Evolutionary conservation across 2,888 invertebrate species (phyloP).

Genomic region (Drosophila mayaguana): DNA sequence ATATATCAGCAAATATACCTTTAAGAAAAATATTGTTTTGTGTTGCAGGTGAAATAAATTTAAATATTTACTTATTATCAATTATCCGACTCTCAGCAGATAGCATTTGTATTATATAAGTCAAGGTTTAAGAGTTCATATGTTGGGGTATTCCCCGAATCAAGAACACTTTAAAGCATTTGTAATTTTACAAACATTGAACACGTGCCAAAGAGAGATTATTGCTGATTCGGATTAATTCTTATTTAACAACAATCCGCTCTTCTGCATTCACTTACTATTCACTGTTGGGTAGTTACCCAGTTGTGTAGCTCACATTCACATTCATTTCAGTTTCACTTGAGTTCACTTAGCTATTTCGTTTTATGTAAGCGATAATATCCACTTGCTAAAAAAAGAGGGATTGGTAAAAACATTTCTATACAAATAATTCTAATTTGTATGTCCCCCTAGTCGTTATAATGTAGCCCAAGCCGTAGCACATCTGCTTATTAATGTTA

Average conservation of each 20-base stretch:
- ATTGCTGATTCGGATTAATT: not conserved
- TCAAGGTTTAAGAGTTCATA: not conserved
- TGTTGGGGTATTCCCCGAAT: not conserved
- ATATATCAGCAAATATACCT: not conserved
- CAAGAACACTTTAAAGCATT: not conserved
- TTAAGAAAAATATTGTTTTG: not conserved
- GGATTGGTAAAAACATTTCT: not conserved
- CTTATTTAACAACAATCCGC: not conserved
- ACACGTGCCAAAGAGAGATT: not conserved
- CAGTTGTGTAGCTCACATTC: not conserved
- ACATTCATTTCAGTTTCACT: not conserved
- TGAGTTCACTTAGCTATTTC: not conserved
- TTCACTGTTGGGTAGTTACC: not conserved
- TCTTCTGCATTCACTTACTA: not conserved
- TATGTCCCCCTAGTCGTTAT: not conserved
- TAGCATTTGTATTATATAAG: not conserved
- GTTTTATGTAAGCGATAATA: not conserved
- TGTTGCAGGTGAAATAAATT: not conserved
- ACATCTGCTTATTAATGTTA: not conserved
- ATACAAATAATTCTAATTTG: not conserved
- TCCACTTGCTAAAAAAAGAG: not conserved
- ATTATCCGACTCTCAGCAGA: not conserved
- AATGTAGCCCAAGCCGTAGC: not conserved
- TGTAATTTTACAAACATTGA: not conserved
- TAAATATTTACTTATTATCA: not conserved